These are phyloP conservation scores for Bos taurus DNA, from an alignment of 2,113 vertebrate genomes.

Conservation along the genomic window ARS-UCD2.0 NC_037352.1:25373001-25373500, in stretches of 20 bases:
- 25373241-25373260: background rate
- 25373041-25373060: background rate
- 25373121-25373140: background rate
- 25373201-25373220: background rate
- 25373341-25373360: background rate
- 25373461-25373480: background rate
- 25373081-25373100: background rate
- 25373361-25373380: background rate
- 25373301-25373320: background rate
- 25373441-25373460: background rate
- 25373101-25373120: background rate
- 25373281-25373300: background rate
- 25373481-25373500: background rate
- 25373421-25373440: background rate
- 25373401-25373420: background rate
- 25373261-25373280: background rate
- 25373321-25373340: background rate
- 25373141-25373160: background rate
- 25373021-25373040: background rate
- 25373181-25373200: background rate
- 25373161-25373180: background rate
- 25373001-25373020: background rate
- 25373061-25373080: background rate
- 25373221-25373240: background rate
- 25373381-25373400: background rate